These are phyloP conservation scores for Melinaea menophilus DNA, from an alignment of 2,888 invertebrate genomes.

Conservation along the genomic window DNA sequence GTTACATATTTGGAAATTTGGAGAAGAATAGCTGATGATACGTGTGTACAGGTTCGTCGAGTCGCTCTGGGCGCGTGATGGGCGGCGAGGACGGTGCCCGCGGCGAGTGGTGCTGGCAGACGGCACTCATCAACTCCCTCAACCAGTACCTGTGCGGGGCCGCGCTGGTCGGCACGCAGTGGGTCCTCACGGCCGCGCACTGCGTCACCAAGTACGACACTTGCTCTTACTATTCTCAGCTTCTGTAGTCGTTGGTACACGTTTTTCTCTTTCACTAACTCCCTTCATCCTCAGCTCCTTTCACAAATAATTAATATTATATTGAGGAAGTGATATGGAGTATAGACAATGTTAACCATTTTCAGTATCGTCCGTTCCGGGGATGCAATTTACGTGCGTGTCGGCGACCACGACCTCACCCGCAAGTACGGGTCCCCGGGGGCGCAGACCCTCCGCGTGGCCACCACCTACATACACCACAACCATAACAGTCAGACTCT, in stretches of 20 bases:
- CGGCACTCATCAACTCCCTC: slow-evolving; percentile 93
- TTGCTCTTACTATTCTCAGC: neutral
- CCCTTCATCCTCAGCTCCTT: too few relatives aligned
- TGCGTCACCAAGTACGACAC: slow-evolving; percentile 92
- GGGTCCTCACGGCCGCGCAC: slow-evolving; percentile 96
- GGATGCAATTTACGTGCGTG: slow-evolving; percentile 94
- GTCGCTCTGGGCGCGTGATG: slow-evolving; percentile 81
- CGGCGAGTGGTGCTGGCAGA: slow-evolving; percentile 97
- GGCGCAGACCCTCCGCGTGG: slow-evolving; percentile 92
- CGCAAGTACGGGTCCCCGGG: slow-evolving; percentile 94
- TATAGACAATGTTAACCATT: neutral
- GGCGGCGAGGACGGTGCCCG: slow-evolving; percentile 94
- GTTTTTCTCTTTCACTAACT: too few relatives aligned
- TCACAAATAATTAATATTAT: too few relatives aligned
- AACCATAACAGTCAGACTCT: slow-evolving; percentile 96
- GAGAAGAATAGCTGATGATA: neutral
- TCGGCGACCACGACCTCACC: slow-evolving; percentile 94
- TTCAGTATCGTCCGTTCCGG: slow-evolving; percentile 94
- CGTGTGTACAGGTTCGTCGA: slow-evolving; percentile 43
- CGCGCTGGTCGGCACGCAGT: slow-evolving; percentile 94
- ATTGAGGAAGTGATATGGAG: too few relatives aligned
- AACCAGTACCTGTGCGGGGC: slow-evolving; percentile 97
- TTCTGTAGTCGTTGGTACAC: too few relatives aligned
- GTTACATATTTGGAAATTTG: neutral
- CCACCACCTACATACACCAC: slow-evolving; percentile 96